Evolutionary conservation across 2,888 invertebrate genomes (phyloP).

Genomic region (Drosophila mulleri): DNA sequence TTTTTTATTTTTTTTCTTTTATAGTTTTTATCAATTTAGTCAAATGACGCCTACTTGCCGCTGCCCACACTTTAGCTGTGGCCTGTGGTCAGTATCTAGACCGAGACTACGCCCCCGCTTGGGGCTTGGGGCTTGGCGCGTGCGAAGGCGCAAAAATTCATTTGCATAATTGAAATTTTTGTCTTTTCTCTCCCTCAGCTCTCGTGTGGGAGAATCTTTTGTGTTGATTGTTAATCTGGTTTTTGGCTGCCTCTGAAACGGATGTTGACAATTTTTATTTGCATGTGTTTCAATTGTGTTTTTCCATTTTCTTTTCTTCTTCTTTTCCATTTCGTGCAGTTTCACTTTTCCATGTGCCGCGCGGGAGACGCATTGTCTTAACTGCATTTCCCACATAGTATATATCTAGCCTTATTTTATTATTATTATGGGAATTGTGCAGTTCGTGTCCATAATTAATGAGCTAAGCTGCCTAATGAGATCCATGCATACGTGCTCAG

Average conservation of each 20-base stretch:
- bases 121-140: conserved; percentile 51
- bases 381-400: conserved; percentile 38
- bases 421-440: conserved; percentile 47
- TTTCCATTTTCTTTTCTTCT: background rate
- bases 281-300: background rate
- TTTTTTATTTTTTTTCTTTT: no score
- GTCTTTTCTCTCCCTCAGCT: no score
- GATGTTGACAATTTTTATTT: conserved; percentile 49
- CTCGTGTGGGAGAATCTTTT: conserved; percentile 49
- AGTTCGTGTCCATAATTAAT: conserved; percentile 31
- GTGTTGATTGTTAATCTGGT: conserved; percentile 37
- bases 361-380: conserved; percentile 31
- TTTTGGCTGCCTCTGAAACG: conserved; percentile 29
- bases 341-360: conserved; percentile 52
- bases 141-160: conserved; percentile 73
- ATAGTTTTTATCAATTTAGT: conserved; percentile 49
- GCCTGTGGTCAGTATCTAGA: conserved; percentile 26
- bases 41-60: conserved; percentile 39
- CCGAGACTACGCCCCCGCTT: conserved; percentile 25
- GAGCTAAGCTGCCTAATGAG: conserved; percentile 40
- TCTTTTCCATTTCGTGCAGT: conserved; percentile 32
- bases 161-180: conserved; percentile 62
- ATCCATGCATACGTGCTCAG: conserved; percentile 7
- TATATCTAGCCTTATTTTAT: conserved; percentile 6
- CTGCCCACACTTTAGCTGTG: conserved; percentile 23